phyloP scores from a whole-genome alignment of 2,888 invertebrate species.

The Andrena chrysosceles region DNA sequence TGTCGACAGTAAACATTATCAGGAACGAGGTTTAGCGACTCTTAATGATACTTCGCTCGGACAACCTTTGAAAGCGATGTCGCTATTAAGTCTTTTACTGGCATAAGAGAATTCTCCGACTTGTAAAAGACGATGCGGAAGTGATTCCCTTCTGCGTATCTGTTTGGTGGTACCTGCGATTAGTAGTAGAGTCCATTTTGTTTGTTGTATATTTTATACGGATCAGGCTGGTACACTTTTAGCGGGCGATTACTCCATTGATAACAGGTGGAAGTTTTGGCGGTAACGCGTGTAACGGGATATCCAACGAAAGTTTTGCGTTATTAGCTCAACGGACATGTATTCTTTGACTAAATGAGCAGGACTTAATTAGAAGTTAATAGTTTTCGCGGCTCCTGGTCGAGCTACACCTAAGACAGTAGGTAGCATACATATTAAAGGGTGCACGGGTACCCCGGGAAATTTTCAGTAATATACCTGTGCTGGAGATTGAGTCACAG shows the following conservation, averaged over 20 bases:
- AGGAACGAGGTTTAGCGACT: neutral
- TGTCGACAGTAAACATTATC: conserved; percentile 29
- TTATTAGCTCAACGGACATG: neutral
- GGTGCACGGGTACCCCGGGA: neutral
- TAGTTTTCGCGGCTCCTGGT: conserved; percentile 1
- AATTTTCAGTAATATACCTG: neutral
- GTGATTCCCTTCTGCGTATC: neutral
- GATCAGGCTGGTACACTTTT: neutral
- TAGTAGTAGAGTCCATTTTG: neutral
- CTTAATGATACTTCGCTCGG: conserved; percentile 1
- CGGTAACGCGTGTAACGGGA: neutral
- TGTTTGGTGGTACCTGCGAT: neutral
- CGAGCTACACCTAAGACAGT: conserved; percentile 36
- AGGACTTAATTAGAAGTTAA: conserved; percentile 5
- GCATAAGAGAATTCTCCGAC: neutral
- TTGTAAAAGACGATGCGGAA: neutral
- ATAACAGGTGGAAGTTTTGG: conserved; percentile 37
- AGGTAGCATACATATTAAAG: conserved; percentile 66
- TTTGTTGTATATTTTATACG: neutral
- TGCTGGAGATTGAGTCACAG: too few relatives aligned
- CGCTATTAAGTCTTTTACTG: conserved; percentile 17
- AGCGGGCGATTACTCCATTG: conserved; percentile 9
- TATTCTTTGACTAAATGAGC: neutral
- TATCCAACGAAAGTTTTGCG: neutral
- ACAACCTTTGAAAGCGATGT: conserved; percentile 4